Conservation (phyloP, 2,888 invertebrate species). For the Molanna angustata region DNA sequence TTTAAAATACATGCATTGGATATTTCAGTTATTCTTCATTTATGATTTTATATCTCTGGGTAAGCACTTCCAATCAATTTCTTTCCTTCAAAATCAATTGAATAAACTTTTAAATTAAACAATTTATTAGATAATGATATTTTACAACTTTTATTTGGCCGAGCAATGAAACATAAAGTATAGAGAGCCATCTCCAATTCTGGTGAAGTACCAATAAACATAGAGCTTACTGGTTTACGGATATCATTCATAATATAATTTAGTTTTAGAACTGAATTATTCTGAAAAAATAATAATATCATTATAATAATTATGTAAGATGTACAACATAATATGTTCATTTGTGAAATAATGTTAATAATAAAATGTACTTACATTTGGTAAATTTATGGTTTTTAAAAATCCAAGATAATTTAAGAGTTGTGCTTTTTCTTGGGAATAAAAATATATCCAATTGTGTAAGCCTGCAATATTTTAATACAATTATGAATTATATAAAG, state of each 20-base stretch:
- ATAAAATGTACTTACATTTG: constrained; percentile 66
- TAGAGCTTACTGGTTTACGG: constrained; percentile 72
- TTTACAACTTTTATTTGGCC: constrained; percentile 71
- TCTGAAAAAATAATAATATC: constrained; percentile 55
- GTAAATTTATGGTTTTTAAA: constrained; percentile 65
- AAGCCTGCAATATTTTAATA: constrained; percentile 66
- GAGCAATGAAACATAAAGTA: constrained; percentile 78
- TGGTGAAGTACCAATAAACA: constrained; percentile 85
- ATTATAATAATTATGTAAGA: constrained; percentile 1
- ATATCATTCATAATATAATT: constrained; percentile 68
- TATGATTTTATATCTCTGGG: constrained; percentile 63
- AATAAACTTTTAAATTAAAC: constrained; percentile 71
- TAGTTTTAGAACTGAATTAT: constrained; percentile 69
- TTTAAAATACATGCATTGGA: too few relatives aligned
- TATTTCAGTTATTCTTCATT: too few relatives aligned
- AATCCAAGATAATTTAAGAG: constrained; percentile 77
- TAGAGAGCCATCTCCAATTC: constrained; percentile 89
- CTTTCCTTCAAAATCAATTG: constrained; percentile 71
- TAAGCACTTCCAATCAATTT: constrained; percentile 78
- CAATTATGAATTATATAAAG: too few relatives aligned
- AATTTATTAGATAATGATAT: constrained; percentile 68
- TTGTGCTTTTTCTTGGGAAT: constrained; percentile 69
- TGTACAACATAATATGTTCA: too few relatives aligned
- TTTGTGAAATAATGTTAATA: too few relatives aligned
- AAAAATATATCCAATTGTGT: constrained; percentile 89